Percentiles rank a stretch among this genome's conserved stretches.
Evolutionary conservation across 2,113 vertebrate genomes (phyloP).

Genomic region (Bucco capensis): DNA sequence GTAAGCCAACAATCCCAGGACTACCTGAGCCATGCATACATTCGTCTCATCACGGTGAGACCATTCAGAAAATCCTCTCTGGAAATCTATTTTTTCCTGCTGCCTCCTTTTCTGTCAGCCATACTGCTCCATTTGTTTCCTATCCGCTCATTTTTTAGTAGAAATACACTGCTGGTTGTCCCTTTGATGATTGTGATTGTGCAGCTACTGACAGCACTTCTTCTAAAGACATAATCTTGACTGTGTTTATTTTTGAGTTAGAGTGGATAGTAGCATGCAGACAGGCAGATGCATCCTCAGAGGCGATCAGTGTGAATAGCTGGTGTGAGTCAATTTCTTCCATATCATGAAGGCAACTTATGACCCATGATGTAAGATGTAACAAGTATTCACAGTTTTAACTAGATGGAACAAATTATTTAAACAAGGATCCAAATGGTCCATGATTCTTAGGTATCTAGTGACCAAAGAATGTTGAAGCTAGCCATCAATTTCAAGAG

Average conservation of each 20-base stretch:
- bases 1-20: not conserved
- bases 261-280: not conserved
- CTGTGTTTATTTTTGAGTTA: not conserved
- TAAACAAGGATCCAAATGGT: not conserved
- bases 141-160: not conserved
- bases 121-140: not conserved
- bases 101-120: fast-evolving
- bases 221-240: not conserved
- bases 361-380: not conserved
- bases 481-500: not conserved
- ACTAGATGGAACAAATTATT: not conserved
- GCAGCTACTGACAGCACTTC: not conserved
- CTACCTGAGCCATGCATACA: not conserved
- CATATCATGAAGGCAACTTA: not conserved
- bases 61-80: not conserved
- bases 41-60: not conserved
- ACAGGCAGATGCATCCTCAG: not conserved
- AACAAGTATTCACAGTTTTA: not conserved
- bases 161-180: not conserved
- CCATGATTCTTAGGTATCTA: not conserved
- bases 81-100: not conserved
- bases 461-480: not conserved
- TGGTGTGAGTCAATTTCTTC: not conserved
- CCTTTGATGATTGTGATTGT: not conserved
- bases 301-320: not conserved